Base-by-base conservation (phyloP, 1,140 invertebrate genomes). In the Brachionus rotundiformis region DNA sequence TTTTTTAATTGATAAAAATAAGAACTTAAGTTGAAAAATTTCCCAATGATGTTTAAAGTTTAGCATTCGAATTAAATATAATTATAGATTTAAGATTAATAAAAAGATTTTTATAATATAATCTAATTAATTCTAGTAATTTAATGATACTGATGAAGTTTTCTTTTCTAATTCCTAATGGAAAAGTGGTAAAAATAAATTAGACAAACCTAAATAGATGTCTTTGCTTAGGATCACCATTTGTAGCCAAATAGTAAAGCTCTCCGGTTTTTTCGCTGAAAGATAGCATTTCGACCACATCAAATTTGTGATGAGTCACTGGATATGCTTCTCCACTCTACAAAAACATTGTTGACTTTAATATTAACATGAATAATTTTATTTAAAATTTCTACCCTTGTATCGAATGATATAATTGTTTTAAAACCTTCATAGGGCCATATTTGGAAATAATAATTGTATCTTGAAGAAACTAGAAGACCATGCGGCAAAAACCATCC, bases 381-480 rank as follows among this genome's bases (percentile, higher is more conserved):
- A 11, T 54, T 39, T 39, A 0, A 54, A 54, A n/a, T n/a, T n/a
- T n/a, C 8, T 79, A 79, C 76, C 31, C 47, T 23, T n/a, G 76
- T 79, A 23, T 79, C 76, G 41, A 79, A 54, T 59, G 76, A 79
- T 13, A 79, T 79, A 4, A 79, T 79, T 23, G 47, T 13, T 59
- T 54, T 59, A 16, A 39, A 59, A 11, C 76, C 76, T 11, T 79
- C 76, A 59, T 36, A 59, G 8, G 76, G 76, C 76, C 76, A 79
- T n/a, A 79, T 79, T 79, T 79, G 76, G 59, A 79, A 79, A 41
- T 59, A 79, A n/a, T 39, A 79, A 11, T 79, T 79, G 47, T 79
- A 79, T 33, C 76, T 33, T 19, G 47, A 63, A 25, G 76, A 79
- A 39, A 49, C 47, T 27, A 79, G 47, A 31, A 79, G 47, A 25